phyloP scores from a whole-genome alignment of 2,888 invertebrate species.

The Taphrorychus bicolor region DNA sequence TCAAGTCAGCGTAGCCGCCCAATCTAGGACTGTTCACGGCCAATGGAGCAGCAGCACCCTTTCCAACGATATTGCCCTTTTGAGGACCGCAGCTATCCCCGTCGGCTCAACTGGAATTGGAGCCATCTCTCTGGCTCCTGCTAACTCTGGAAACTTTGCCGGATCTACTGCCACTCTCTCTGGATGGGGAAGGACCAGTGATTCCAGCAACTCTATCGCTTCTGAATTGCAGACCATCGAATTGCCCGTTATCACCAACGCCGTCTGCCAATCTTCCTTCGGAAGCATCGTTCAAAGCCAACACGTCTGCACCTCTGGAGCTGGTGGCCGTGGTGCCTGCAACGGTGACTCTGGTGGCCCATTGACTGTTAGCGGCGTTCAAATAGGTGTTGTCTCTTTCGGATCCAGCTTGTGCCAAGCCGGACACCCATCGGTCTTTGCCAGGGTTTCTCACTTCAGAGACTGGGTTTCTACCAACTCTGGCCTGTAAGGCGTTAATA shows the following conservation, averaged over 20 bases:
- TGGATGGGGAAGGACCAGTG: slow-evolving; percentile 59
- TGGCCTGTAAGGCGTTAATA: slow-evolving; percentile 25
- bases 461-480: slow-evolving; percentile 25
- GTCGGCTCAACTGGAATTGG: background rate
- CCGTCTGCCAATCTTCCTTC: slow-evolving; percentile 58
- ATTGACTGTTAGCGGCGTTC: slow-evolving; percentile 21
- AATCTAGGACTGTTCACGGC: slow-evolving; percentile 20
- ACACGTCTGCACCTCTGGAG: slow-evolving; percentile 61
- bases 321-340: slow-evolving; percentile 24
- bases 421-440: slow-evolving; percentile 28
- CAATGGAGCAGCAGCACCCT: slow-evolving; percentile 19
- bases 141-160: slow-evolving; percentile 49
- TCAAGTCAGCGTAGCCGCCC: slow-evolving; percentile 14
- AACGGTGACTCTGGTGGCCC: slow-evolving; percentile 38
- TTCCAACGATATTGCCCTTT: slow-evolving; percentile 28
- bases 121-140: slow-evolving; percentile 10
- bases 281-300: slow-evolving; percentile 53
- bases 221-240: slow-evolving; percentile 8
- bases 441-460: slow-evolving; percentile 31
- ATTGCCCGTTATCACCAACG: slow-evolving; percentile 58
- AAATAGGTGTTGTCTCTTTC: slow-evolving; percentile 37
- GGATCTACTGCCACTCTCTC: slow-evolving; percentile 57
- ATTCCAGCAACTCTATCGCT: slow-evolving; percentile 15
- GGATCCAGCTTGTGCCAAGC: slow-evolving; percentile 17
- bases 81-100: slow-evolving; percentile 9